These are phyloP conservation scores for Macaria notata DNA, from an alignment of 2,888 invertebrate species.

Conservation along the genomic window DNA sequence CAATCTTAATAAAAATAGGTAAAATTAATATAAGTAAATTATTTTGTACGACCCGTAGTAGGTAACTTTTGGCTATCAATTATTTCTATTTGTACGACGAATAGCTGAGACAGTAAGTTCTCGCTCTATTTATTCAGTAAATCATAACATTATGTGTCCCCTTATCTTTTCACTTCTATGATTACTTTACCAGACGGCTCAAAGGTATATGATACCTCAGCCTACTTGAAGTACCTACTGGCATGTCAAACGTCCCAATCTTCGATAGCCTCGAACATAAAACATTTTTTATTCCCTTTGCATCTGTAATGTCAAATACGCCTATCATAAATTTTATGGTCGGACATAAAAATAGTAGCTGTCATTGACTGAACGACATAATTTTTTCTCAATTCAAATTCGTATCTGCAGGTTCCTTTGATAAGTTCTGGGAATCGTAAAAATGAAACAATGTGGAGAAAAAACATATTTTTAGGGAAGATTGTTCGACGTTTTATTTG, in stretches of 20 bases:
- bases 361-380: slow-evolving; percentile 33
- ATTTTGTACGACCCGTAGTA: too few species aligned
- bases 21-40: too few species aligned
- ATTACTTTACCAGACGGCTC: too few species aligned
- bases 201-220: too few species aligned
- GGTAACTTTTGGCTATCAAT: too few species aligned
- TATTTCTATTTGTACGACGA: too few species aligned
- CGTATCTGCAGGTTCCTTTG: slow-evolving; percentile 12
- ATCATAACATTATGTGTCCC: too few species aligned
- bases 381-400: slow-evolving; percentile 27
- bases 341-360: slow-evolving; percentile 31
- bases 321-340: slow-evolving; percentile 33
- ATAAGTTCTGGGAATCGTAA: slow-evolving; percentile 6
- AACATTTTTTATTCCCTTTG: slow-evolving; percentile 32
- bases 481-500: slow-evolving; percentile 7
- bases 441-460: background rate
- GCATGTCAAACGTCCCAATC: slow-evolving; percentile 17
- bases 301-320: slow-evolving; percentile 37
- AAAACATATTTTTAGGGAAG: too few species aligned
- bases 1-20: too few species aligned
- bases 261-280: slow-evolving; percentile 27
- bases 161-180: too few species aligned
- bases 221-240: slow-evolving; percentile 9
- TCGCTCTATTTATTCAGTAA: too few species aligned
- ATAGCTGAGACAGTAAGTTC: too few species aligned